phyloP scores from a whole-genome alignment of 1,140 invertebrate species.

The Brachionus rubens region DNA sequence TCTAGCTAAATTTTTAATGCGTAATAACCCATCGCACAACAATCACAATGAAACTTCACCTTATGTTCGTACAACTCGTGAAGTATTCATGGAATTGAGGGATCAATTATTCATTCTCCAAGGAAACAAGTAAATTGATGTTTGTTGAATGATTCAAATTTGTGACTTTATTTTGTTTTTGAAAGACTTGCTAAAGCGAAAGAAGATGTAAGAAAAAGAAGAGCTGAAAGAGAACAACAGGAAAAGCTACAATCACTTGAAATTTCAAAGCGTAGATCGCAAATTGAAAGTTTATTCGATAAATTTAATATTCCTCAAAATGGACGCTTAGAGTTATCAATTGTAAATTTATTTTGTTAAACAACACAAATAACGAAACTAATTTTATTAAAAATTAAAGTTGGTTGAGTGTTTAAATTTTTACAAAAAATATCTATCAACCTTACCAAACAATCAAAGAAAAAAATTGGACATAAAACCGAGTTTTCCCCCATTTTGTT shows the following conservation, averaged over 20 bases:
- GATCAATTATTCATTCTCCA: slow-evolving; percentile 55
- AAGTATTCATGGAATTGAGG: slow-evolving; percentile 56
- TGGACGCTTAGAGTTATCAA: slow-evolving; percentile 53
- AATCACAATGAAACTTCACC: slow-evolving; percentile 59
- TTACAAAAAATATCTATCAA: neutral
- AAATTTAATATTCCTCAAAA: slow-evolving; percentile 53
- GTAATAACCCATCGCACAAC: slow-evolving; percentile 59
- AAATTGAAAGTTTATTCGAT: slow-evolving; percentile 53
- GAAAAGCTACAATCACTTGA: slow-evolving; percentile 51
- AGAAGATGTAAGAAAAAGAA: slow-evolving; percentile 54
- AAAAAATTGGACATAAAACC: neutral
- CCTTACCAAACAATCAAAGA: neutral
- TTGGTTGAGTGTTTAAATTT: slow-evolving; percentile 11
- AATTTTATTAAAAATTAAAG: neutral
- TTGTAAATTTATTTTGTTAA: slow-evolving; percentile 50
- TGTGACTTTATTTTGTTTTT: neutral
- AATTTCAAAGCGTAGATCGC: slow-evolving; percentile 50
- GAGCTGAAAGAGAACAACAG: slow-evolving; percentile 55
- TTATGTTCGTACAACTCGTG: slow-evolving; percentile 56
- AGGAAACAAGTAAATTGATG: slow-evolving; percentile 55
- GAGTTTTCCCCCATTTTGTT: slow-evolving; percentile 4
- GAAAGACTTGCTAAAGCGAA: slow-evolving; percentile 57
- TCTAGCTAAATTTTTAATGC: slow-evolving; percentile 59
- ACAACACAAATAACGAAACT: neutral
- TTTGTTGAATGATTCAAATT: neutral